Evolutionary conservation across 2,888 invertebrate species (phyloP).

Genomic region (Portevinia maculata): DNA sequence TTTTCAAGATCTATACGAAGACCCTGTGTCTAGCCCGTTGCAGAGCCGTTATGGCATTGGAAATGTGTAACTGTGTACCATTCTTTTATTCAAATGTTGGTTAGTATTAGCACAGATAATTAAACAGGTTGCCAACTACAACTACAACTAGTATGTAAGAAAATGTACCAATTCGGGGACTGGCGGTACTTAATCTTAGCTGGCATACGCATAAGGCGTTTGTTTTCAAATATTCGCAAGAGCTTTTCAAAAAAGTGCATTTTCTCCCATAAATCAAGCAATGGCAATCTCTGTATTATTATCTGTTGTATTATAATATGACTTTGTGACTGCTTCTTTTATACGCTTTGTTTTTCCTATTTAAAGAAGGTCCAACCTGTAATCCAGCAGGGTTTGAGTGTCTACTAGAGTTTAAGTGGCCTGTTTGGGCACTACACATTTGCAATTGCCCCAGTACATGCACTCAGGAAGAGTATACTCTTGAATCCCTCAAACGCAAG

Average conservation of each 20-base stretch:
- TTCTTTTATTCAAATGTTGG: conserved; percentile 83
- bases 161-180: too few species aligned
- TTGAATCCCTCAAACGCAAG: conserved; percentile 80
- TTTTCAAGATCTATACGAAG: conserved; percentile 79
- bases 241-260: too few species aligned
- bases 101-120: conserved; percentile 31
- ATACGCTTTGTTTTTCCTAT: too few species aligned
- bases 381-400: conserved; percentile 81
- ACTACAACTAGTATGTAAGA: too few species aligned
- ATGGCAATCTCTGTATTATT: too few species aligned
- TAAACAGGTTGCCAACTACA: background rate
- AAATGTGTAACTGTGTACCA: conserved; percentile 85
- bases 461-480: conserved; percentile 79
- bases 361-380: conserved; percentile 79
- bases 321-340: too few species aligned
- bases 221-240: too few species aligned
- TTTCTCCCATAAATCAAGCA: too few species aligned
- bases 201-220: too few species aligned
- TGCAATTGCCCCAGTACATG: conserved; percentile 81
- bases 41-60: conserved; percentile 83
- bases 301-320: too few species aligned
- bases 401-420: conserved; percentile 81
- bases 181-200: too few species aligned
- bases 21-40: conserved; percentile 82
- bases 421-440: conserved; percentile 80